Base-by-base conservation (phyloP, 2,113 vertebrate genomes). In the Cephalopholis sonnerati region DNA sequence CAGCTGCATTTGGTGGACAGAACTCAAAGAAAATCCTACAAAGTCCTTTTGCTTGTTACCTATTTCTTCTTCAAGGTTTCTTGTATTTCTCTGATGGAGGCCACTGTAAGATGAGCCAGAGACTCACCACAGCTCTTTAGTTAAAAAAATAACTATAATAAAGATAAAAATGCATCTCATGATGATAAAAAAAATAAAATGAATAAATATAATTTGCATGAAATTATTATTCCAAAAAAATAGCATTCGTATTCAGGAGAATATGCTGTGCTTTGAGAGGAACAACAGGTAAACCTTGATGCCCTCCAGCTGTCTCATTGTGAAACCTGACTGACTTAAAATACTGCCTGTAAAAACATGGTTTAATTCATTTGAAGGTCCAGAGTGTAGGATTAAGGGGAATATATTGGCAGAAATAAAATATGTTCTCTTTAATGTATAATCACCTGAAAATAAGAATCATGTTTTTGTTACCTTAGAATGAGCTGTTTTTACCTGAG, bases 81-180 rank as follows among this genome's bases (percentile, higher is more conserved):
- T 63, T 79, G 22, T 16, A 12, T 55, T 55, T 41, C n/a, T 79
- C 24, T 63, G 22, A 53, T 46, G 25, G 61, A 68, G 32, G 57
- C n/a, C 41, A 22, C 3, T 16, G 17, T 50, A 44, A 18, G 15
- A 64, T 64, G 25, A 55, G 32, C 25, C 27, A 18, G 24, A 24
- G 46, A 46, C 10, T 17, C 29, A 2, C 41, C 51, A 41, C 16
- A 22, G 51, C 12, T 74, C 16, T 57, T 46, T 16, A 32, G 20
- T 53, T 5, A 16, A 25, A 39, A 24, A 1, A 62, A 68, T 36
- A 11, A 54, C 20, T n/a, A 9, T 16, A 27, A 41, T 11, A 41
- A 41, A 12, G 27, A 32, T 41, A 41, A 11, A 10, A 8, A 41
- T 36, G 41, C 10, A 11, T 7, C 3, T 41, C 67, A 20, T 48